Evolutionary conservation across 2,888 invertebrate species (phyloP).

Genomic region (Congeria kusceri): DNA sequence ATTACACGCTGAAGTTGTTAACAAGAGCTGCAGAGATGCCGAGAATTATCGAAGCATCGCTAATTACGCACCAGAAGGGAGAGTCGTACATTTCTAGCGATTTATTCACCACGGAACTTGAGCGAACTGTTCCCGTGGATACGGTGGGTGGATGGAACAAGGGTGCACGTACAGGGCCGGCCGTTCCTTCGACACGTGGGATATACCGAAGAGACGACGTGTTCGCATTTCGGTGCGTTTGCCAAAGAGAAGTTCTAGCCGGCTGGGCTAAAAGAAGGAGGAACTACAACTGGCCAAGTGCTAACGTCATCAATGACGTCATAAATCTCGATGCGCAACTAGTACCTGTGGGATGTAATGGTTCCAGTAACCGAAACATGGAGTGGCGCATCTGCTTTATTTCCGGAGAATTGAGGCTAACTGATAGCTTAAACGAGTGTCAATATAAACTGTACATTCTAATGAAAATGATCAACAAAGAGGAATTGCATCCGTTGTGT

Average conservation of each 20-base stretch:
- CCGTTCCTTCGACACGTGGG: slow-evolving; percentile 14
- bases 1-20: slow-evolving; percentile 17
- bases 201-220: slow-evolving; percentile 28
- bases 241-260: slow-evolving; percentile 9
- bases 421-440: slow-evolving; percentile 21
- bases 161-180: slow-evolving; percentile 17
- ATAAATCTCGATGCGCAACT: slow-evolving; percentile 14
- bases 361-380: slow-evolving; percentile 8
- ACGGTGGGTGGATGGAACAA: slow-evolving; percentile 15
- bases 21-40: background rate
- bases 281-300: slow-evolving; percentile 15
- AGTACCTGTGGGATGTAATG: slow-evolving; percentile 29
- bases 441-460: slow-evolving; percentile 32
- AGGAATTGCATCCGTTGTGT: slow-evolving; percentile 10
- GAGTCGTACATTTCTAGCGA: slow-evolving; percentile 27
- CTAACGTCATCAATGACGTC: slow-evolving; percentile 15
- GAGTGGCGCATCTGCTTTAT: slow-evolving; percentile 36
- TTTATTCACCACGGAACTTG: slow-evolving; percentile 9
- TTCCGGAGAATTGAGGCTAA: slow-evolving; percentile 19
- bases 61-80: background rate
- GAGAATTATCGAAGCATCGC: background rate
- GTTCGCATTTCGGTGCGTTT: slow-evolving; percentile 18
- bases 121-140: background rate
- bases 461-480: slow-evolving; percentile 29
- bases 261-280: slow-evolving; percentile 14